These are phyloP conservation scores for Mesaphorura yosii DNA, from an alignment of 1,140 invertebrate species.

Conservation along the genomic window DNA sequence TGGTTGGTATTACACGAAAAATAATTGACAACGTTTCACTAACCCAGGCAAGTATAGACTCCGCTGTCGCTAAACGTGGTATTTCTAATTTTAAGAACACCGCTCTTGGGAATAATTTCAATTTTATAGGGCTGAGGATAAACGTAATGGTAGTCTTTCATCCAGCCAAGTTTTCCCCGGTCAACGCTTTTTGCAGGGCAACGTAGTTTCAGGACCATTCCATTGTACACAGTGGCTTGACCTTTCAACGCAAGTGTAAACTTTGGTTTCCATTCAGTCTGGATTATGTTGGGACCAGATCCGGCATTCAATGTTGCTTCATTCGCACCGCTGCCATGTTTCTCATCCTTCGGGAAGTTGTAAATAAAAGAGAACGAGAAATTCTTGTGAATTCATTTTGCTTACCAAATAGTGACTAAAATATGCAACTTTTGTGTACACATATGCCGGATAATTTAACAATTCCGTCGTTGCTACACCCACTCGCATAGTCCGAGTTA, in stretches of 20 bases:
- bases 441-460: no score
- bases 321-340: neutral
- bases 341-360: slow-evolving; percentile 1
- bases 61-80: slow-evolving; percentile 63
- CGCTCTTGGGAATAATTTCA: slow-evolving; percentile 73
- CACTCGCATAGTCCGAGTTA: no score
- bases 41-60: slow-evolving; percentile 65
- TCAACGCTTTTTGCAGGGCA: slow-evolving; percentile 40
- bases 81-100: slow-evolving; percentile 65
- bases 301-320: neutral
- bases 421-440: no score
- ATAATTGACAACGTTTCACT: slow-evolving; percentile 24
- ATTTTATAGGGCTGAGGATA: slow-evolving; percentile 56
- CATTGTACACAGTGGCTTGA: slow-evolving; percentile 67
- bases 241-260: slow-evolving; percentile 68
- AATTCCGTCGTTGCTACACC: no score
- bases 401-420: no score
- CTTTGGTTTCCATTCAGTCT: slow-evolving; percentile 62
- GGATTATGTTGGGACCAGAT: slow-evolving; percentile 52
- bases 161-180: slow-evolving; percentile 57
- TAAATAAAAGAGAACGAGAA: neutral
- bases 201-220: slow-evolving; percentile 76
- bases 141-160: slow-evolving; percentile 57
- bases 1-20: neutral
- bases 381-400: neutral